Percentiles rank a stretch among this genome's conserved stretches.
Conservation (phyloP, 2,888 invertebrate genomes). For the Ceraclea dissimilis region DNA sequence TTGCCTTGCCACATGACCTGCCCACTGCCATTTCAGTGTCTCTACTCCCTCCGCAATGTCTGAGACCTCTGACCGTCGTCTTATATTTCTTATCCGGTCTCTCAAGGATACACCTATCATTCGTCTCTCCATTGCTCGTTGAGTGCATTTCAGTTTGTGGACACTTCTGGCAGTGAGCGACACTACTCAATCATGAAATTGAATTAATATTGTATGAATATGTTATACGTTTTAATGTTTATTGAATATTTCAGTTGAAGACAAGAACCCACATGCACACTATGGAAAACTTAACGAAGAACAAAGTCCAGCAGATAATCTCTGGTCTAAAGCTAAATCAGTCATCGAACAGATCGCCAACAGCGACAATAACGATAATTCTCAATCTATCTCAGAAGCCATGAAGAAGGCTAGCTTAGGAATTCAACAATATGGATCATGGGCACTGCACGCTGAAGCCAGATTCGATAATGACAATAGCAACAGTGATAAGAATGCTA, state of each 20-base stretch:
- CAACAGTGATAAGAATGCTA: slow-evolving; percentile 29
- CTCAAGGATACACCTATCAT: too few relatives aligned
- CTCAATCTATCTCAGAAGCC: background rate
- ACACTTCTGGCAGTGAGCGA: too few relatives aligned
- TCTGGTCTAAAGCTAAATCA: background rate
- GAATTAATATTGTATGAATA: background rate
- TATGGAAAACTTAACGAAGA: background rate
- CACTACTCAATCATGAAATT: too few relatives aligned
- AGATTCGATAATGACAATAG: background rate
- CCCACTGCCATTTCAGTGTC: too few relatives aligned
- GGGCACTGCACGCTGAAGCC: background rate
- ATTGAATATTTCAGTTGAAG: background rate
- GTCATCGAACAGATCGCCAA: background rate
- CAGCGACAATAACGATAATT: background rate
- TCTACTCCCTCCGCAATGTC: too few relatives aligned
- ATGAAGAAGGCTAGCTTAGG: background rate
- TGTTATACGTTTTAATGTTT: background rate
- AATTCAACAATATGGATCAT: background rate
- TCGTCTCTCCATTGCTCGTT: too few relatives aligned
- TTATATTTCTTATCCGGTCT: too few relatives aligned
- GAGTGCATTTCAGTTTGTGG: too few relatives aligned
- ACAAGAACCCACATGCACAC: background rate
- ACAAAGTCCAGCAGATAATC: background rate
- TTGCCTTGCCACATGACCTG: too few relatives aligned
- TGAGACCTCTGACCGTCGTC: too few relatives aligned